Conservation (phyloP, 2,113 vertebrate genomes). For the Syngnathoides biaculeatus region DNA sequence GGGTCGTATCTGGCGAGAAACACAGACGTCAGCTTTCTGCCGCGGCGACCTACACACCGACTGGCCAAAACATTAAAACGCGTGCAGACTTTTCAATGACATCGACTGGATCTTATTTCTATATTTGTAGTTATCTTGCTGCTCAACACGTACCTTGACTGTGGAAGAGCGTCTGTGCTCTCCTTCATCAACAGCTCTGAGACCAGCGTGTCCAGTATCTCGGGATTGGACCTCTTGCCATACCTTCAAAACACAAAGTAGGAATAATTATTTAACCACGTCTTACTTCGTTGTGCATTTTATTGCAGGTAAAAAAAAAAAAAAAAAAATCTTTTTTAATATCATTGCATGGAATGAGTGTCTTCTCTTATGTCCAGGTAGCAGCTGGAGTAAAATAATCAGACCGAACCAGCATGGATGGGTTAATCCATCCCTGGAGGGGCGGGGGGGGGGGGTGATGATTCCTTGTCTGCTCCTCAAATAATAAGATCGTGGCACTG, state of each 20-base stretch:
- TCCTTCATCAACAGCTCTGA: slow-evolving; percentile 90
- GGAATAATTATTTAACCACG: too few species aligned
- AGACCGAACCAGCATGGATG: slow-evolving; percentile 14
- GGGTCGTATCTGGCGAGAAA: slow-evolving; percentile 67
- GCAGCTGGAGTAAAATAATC: background rate
- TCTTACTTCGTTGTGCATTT: background rate
- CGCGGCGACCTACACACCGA: slow-evolving; percentile 6
- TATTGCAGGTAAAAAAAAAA: background rate
- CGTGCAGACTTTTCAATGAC: background rate
- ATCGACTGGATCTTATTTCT: background rate
- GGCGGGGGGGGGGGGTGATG: too few species aligned
- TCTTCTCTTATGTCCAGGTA: background rate
- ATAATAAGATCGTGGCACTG: slow-evolving; percentile 37
- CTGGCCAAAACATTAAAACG: background rate
- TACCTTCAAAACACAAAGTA: slow-evolving; percentile 74
- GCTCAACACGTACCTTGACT: slow-evolving; percentile 71
- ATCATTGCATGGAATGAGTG: background rate
- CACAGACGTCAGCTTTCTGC: slow-evolving; percentile 12
- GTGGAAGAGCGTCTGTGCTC: slow-evolving; percentile 84
- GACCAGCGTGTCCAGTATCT: slow-evolving; percentile 88
- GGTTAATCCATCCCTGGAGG: slow-evolving; percentile 25
- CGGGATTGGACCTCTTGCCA: slow-evolving; percentile 90
- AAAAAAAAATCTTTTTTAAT: background rate
- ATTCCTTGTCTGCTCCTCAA: slow-evolving; percentile 38
- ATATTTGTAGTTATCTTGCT: background rate